These are phyloP conservation scores for Phyto melanocephala DNA, from an alignment of 2,888 invertebrate genomes.

Conservation along the genomic window DNA sequence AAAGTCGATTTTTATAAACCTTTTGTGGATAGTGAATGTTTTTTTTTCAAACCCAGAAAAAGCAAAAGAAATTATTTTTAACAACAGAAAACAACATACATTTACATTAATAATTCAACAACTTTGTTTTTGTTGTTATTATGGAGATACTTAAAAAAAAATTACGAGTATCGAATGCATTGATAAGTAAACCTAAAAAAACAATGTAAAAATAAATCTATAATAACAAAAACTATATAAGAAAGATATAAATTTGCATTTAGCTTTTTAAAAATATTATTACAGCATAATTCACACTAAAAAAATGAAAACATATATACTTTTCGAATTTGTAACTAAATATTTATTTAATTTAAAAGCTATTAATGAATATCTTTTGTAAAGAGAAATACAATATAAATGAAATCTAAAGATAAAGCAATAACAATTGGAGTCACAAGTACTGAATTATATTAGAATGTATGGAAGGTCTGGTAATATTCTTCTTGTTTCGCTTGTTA, in stretches of 20 bases:
- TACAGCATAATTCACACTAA: too few relatives aligned
- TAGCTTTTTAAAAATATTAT: too few relatives aligned
- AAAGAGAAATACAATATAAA: too few relatives aligned
- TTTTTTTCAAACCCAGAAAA: background rate
- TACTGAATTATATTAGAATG: too few relatives aligned
- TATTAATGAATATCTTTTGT: too few relatives aligned
- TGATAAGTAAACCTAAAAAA: conserved; percentile 16
- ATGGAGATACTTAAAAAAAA: background rate
- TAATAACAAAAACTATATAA: background rate
- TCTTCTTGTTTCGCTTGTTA: too few relatives aligned
- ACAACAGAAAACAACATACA: conserved; percentile 14
- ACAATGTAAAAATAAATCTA: background rate
- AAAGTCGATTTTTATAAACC: conserved; percentile 53
- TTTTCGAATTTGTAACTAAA: too few relatives aligned
- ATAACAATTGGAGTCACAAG: too few relatives aligned
- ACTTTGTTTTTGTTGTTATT: background rate
- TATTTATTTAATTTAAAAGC: too few relatives aligned
- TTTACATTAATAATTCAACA: conserved; percentile 56
- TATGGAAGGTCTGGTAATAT: too few relatives aligned
- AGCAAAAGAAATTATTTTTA: background rate
- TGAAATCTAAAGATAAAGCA: too few relatives aligned
- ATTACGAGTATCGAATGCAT: conserved; percentile 16
- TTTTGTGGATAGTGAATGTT: conserved; percentile 13
- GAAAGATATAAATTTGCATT: background rate
- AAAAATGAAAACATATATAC: too few relatives aligned